Base-by-base conservation (phyloP, 2,113 vertebrate genomes). In the Spea multiplicata region DNA sequence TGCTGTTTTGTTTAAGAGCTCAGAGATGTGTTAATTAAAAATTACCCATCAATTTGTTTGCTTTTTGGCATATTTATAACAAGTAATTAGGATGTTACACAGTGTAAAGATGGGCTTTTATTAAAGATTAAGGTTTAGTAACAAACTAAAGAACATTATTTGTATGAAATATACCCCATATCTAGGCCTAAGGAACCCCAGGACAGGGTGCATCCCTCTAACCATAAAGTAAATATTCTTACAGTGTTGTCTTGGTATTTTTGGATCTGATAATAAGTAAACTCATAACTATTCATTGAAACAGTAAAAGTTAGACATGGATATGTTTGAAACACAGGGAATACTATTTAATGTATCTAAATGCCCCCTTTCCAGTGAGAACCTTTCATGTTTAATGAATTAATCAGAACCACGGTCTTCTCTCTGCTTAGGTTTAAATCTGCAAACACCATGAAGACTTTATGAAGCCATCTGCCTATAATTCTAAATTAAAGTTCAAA, bases 401-500 rank as follows among this genome's bases (percentile, higher is more conserved):
- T 85, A 91, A 91, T 90, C 87, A 90, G 90, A 89, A 92, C 92
- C 91, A 91, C 45, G 12, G 57, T 46, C 16, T 71, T 81, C 82
- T 85, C 84, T 76, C 68, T 84, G 85, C 83, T 82, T 82, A 72
- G 88, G 90, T 90, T 90, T 85, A 84, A 89, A 85, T 87, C 92
- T 91, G 89, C 89, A 82, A 86, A 84, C 84, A 88, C 83, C 87
- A 76, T 82, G 87, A 86, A 89, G 86, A 89, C 86, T 87, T 84
- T 86, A 76, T 92, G 91, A 94, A 91, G 88, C 90, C 90, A 94
- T 93, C 90, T 92, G 92, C 87, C 86, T 91, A 81, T 85, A 89
- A 87, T 85, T 91, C 88, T 87, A 89, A 92, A 92, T 90, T 87
- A 89, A 92, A 90, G 90, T 92, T 92, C 89, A 92, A 88, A 91